Evolutionary conservation across 2,888 invertebrate genomes (phyloP).

Genomic region (Torymus texanus): DNA sequence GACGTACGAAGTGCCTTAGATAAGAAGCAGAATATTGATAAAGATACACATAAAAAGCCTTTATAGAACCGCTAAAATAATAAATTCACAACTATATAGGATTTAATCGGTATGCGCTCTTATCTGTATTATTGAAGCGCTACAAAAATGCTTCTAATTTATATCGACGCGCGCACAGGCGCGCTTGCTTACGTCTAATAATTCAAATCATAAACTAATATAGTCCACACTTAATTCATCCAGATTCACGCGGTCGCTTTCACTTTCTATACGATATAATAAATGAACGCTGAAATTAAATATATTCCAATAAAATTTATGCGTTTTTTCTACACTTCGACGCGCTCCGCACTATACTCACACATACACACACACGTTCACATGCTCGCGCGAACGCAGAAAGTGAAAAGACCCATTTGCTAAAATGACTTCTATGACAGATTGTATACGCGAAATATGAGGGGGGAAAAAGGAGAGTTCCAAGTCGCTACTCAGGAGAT

Average conservation of each 20-base stretch:
- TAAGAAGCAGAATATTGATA: no score
- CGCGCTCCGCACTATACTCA: no score
- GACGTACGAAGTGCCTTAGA: no score
- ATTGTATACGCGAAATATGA: background rate
- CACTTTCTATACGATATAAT: constrained; percentile 26
- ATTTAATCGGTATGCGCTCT: no score
- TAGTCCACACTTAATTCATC: constrained; percentile 35
- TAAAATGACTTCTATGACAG: constrained; percentile 10
- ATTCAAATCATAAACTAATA: background rate
- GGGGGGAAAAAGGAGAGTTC: background rate
- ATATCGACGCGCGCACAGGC: constrained; percentile 21
- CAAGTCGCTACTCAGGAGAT: background rate
- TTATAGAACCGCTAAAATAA: no score
- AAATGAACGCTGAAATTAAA: constrained; percentile 28
- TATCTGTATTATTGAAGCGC: no score
- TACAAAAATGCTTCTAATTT: constrained; percentile 10
- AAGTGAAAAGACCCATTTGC: constrained; percentile 30
- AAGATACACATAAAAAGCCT: no score
- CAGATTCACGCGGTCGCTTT: constrained; percentile 27
- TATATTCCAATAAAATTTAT: constrained; percentile 25
- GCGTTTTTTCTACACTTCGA: background rate
- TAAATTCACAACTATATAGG: no score
- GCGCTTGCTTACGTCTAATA: background rate
- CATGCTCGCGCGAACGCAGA: background rate
- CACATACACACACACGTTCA: no score